Evolutionary conservation across 2,888 invertebrate species (phyloP).

Genomic region (Caradrina kadenii): DNA sequence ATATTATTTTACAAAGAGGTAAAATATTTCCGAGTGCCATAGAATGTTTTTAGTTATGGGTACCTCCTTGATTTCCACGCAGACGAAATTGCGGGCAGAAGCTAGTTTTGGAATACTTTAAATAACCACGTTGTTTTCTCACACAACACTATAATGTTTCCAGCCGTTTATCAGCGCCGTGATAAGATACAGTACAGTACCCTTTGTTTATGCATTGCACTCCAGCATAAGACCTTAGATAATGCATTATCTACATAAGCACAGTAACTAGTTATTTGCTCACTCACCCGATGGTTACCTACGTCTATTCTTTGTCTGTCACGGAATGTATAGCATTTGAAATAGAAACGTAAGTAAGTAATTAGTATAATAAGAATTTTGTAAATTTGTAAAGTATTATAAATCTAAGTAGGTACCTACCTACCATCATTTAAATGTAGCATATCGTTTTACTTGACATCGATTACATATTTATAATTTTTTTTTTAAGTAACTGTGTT

Average conservation of each 20-base stretch:
- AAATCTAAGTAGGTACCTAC: conserved; percentile 1
- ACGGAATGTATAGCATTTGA: conserved; percentile 25
- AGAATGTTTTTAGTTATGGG: too few relatives aligned
- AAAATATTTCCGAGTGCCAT: too few relatives aligned
- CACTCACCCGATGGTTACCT: conserved; percentile 71
- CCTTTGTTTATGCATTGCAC: conserved; percentile 86
- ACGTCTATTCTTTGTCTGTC: conserved; percentile 76
- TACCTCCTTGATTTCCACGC: background rate
- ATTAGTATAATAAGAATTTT: background rate
- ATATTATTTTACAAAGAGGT: too few relatives aligned
- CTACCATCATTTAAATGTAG: conserved; percentile 13
- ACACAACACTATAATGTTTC: conserved; percentile 80
- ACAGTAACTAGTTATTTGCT: conserved; percentile 77
- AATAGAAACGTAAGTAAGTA: conserved; percentile 14
- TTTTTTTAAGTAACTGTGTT: conserved; percentile 38
- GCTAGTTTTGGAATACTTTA: conserved; percentile 57
- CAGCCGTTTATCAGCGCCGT: conserved; percentile 78
- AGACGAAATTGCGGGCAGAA: background rate
- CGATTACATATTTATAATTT: conserved; percentile 28
- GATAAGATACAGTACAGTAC: conserved; percentile 87
- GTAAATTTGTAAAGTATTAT: background rate
- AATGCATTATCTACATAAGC: conserved; percentile 81
- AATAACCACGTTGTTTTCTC: conserved; percentile 74
- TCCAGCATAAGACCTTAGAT: conserved; percentile 82
- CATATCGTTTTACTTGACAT: conserved; percentile 28